A percentile compares a stretch with the other conserved stretches of the same genome.
These are phyloP conservation scores for Diadophis punctatus DNA, from an alignment of 2,113 vertebrate genomes.

Conservation along the genomic window DNA sequence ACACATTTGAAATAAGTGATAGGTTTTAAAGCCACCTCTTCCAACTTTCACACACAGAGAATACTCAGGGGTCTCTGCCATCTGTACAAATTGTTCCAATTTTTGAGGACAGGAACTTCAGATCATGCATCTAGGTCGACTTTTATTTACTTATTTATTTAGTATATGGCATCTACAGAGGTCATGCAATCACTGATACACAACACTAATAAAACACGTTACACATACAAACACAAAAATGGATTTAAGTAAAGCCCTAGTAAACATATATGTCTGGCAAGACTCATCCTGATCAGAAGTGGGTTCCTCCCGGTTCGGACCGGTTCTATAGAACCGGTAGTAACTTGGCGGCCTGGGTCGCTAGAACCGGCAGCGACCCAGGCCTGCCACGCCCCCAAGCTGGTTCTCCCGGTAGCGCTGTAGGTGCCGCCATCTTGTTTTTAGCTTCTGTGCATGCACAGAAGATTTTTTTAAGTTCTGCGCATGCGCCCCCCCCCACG, in stretches of 20 bases:
- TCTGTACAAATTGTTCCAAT: background rate
- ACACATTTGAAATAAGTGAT: conserved; percentile 20
- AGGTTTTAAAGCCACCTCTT: conserved; percentile 25
- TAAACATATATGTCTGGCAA: background rate
- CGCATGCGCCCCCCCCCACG: too few species aligned
- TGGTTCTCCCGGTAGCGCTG: too few species aligned
- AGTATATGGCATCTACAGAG: background rate
- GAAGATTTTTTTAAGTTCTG: too few species aligned
- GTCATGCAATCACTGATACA: background rate
- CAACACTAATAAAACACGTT: background rate
- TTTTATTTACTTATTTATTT: background rate
- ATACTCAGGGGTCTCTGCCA: background rate
- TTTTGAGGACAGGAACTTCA: background rate
- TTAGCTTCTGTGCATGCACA: too few species aligned
- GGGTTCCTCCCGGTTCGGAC: too few species aligned
- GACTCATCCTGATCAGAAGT: background rate
- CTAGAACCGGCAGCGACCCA: too few species aligned
- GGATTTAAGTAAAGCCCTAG: background rate
- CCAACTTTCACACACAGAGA: conserved; percentile 10
- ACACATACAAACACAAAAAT: background rate
- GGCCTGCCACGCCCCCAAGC: too few species aligned
- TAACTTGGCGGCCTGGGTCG: too few species aligned
- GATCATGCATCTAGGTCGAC: background rate
- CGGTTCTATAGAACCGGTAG: too few species aligned
- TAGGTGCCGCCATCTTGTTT: too few species aligned